Evolutionary conservation across 2,888 invertebrate genomes (phyloP), one percentile per base, ranked within the genome.

Genomic region (Heliconius cydno): DNA sequence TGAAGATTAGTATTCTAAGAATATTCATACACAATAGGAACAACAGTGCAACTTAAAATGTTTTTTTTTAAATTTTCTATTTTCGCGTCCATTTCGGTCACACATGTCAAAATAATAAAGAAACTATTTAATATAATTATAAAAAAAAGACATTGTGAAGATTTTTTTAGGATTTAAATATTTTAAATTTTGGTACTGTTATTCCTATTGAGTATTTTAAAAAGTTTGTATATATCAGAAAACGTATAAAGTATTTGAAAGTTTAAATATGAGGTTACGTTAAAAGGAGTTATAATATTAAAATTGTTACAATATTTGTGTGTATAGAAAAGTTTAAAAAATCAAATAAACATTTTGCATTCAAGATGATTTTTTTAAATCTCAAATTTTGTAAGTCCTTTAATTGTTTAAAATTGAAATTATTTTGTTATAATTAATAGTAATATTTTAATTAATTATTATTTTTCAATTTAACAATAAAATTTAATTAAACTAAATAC

Each of bases 231-330:
- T 73, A 73, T 52, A n/a, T 57, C 25, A 46, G 70, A n/a, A 73
- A 73, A 73, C n/a, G 73, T 73, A 60, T 60, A 73, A 60, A 38
- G 22, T 73, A 73, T n/a, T 19, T n/a, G 73, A 73, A 46, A 30
- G 28, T 75, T 75, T 75, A 65, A 60, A 57, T 79, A 79, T 75
- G 79, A 75, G 63, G 68, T 68, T 79, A 75, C n/a, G 22, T 79
- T 15, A 75, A 79, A 79, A 68, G 68, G 57, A 46, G 65, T 52
- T 66, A 60, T n/a, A 78, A 41, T 75, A 75, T 63, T 79, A 79
- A 79, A 63, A 77, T 72, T 38, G 78, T 74, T 78, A 67, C n/a
- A 38, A 78, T 75, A 60, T 41, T 52, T 46, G 28, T 68, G 41
- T 66, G 68, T 74, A 34, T 67, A 73, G 52, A 75, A 60, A 75